phyloP scores from a whole-genome alignment of 2,797 vertebrate genomes.

The Pampus argenteus region DNA sequence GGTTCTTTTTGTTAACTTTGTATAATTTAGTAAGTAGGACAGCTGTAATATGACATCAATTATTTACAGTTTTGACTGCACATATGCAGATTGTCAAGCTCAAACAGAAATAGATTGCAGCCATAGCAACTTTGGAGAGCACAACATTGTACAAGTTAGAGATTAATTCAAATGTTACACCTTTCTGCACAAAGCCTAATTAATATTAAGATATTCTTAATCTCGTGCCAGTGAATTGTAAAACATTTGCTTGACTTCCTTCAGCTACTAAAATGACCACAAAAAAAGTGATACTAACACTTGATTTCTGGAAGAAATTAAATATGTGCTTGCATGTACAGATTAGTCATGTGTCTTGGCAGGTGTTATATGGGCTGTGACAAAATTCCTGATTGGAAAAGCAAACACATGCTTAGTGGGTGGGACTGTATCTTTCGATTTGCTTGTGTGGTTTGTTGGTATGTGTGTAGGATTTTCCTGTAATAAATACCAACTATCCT shows the following conservation, averaged over 20 bases:
- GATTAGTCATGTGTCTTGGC: conserved; percentile 31
- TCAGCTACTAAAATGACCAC: conserved; percentile 6
- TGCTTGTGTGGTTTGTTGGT: conserved; percentile 14
- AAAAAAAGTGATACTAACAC: conserved; percentile 17
- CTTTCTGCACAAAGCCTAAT: conserved; percentile 29
- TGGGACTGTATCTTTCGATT: conserved; percentile 16
- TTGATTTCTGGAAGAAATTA: conserved; percentile 20
- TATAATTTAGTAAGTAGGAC: conserved; percentile 54
- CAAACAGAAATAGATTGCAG: conserved; percentile 49
- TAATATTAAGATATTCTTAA: conserved; percentile 27
- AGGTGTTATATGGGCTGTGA: neutral
- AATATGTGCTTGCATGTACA: conserved; percentile 17
- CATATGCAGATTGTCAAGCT: conserved; percentile 50
- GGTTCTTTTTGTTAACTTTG: conserved; percentile 53
- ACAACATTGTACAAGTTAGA: conserved; percentile 21
- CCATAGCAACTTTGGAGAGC: conserved; percentile 11
- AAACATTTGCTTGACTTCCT: conserved; percentile 24
- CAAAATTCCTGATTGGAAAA: conserved; percentile 16
- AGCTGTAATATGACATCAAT: conserved; percentile 56
- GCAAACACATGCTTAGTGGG: conserved; percentile 32
- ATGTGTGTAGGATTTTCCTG: conserved; percentile 34
- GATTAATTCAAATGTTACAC: conserved; percentile 29
- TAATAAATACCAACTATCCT: conserved; percentile 29
- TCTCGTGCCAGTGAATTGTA: conserved; percentile 26
- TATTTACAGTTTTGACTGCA: conserved; percentile 63